Base-by-base conservation (phyloP, 1,140 invertebrate genomes). In the Cyrtorhinus lividipennis region DNA sequence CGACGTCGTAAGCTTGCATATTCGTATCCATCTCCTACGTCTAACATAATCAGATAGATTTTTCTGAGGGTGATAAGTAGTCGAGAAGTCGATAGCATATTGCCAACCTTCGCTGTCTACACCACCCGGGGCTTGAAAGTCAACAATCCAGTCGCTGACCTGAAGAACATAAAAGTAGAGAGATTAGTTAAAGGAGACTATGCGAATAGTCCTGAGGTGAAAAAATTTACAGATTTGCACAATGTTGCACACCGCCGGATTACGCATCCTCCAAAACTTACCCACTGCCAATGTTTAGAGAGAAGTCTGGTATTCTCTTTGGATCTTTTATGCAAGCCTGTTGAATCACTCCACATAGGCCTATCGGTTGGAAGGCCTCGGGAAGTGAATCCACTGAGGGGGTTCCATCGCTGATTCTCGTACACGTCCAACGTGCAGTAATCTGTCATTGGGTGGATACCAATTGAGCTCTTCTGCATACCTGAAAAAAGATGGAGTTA, bases 401-500 rank as follows among this genome's bases (percentile, higher is more conserved):
- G 89, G 80, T 93, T 94, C 92, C 92, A 95, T 57, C 90, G 79
- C 74, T 95, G 91, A 72, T 95, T 94, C 77, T 95, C 92, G 73
- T 94, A 95, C 2, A 92, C 85, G 71, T 85, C 86, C 72, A 88
- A 89, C 69, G 83, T 85, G 71, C 89, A 85, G 8, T 84, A 85
- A 72, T 93, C 90, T 20, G 81, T 80, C 85, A 92, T 90, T 2
- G 82, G 69, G 73, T 89, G 80, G 26, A 90, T 83, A 64, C 83
- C 84, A 18, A 80, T 77, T 68, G 81, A 85, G 65, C 79, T 80
- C 20, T 77, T 78, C 62, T 80, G 81, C 67, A 84, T 71, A 59
- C 84, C 86, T 80, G 57, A 20, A 71, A 69, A 66, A 63, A n/a
- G n/a, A n/a, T n/a, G n/a, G n/a, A n/a, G n/a, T n/a, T n/a, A n/a